Evolutionary conservation across 30 jellyfish, hydroid and myxozoan species (phyloP).

Genomic region (Cassiopea xamachana): DNA sequence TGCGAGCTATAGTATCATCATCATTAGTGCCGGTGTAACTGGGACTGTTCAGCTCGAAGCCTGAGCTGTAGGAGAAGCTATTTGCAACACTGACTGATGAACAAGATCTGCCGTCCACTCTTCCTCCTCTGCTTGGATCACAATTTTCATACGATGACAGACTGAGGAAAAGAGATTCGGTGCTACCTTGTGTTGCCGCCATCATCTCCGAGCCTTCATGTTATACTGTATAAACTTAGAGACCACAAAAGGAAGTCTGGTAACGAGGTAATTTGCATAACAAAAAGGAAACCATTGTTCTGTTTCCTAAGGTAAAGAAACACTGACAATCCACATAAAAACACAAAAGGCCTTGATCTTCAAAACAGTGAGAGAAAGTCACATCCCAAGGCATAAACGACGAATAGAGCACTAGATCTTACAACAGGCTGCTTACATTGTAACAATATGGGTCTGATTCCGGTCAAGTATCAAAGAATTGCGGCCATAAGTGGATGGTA

Average conservation of each 20-base stretch:
- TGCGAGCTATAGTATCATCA: conserved; percentile 30
- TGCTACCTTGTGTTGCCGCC: conserved; percentile 74
- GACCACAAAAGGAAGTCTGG: conserved; percentile 71
- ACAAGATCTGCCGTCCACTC: conserved; percentile 59
- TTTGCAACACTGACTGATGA: conserved; percentile 46
- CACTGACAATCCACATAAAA: neutral
- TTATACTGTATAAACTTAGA: conserved; percentile 65
- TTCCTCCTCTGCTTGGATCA: conserved; percentile 49
- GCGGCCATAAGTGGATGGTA: neutral
- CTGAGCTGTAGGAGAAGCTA: conserved; percentile 90
- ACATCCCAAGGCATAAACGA: conserved; percentile 2
- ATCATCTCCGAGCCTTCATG: conserved; percentile 62
- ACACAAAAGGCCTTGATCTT: neutral
- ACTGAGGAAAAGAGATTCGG: conserved; percentile 77
- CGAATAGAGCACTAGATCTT: neutral
- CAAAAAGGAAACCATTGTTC: conserved; percentile 14
- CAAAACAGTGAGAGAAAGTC: neutral
- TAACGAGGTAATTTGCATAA: conserved; percentile 72
- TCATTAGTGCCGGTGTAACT: conserved; percentile 30
- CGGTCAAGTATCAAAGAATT: neutral
- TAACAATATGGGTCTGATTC: neutral
- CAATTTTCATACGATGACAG: conserved; percentile 44
- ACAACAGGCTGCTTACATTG: neutral
- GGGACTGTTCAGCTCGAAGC: conserved; percentile 79
- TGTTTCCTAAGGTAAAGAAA: neutral